Evolutionary conservation across 2,113 vertebrate species (phyloP).

Genomic region (Drymodes brunneopygia): DNA sequence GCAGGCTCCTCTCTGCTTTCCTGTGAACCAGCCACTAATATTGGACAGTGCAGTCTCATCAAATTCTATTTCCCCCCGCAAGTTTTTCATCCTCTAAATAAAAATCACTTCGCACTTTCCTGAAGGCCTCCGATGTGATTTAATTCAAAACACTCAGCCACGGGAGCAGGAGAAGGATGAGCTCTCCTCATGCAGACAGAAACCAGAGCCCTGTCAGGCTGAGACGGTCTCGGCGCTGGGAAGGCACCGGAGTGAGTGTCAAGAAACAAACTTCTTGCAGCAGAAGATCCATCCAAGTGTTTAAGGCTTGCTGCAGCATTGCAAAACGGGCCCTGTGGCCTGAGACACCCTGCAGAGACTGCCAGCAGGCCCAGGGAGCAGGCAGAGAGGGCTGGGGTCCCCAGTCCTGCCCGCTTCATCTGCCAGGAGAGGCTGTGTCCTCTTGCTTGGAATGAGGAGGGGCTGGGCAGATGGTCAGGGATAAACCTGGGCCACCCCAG

Average conservation of each 20-base stretch:
- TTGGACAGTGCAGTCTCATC: background rate
- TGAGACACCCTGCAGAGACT: background rate
- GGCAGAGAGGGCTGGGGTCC: background rate
- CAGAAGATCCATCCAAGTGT: background rate
- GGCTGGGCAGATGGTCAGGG: rapidly evolving
- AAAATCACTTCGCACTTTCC: constrained; percentile 24
- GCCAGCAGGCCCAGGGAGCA: background rate
- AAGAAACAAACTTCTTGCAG: background rate
- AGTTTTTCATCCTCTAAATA: background rate
- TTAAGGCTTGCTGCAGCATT: background rate
- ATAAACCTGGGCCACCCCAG: background rate
- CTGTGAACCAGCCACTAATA: background rate
- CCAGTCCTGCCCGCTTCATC: rapidly evolving
- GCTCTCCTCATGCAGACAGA: background rate
- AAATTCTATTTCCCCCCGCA: background rate
- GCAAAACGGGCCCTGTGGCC: background rate
- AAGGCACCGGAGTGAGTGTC: background rate
- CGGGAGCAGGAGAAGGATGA: background rate
- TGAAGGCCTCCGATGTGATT: background rate
- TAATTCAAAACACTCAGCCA: background rate
- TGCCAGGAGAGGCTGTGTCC: rapidly evolving
- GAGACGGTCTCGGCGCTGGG: rapidly evolving
- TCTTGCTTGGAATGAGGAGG: rapidly evolving
- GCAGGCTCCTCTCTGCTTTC: background rate
- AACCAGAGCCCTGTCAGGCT: background rate